Conservation (phyloP, 2,888 invertebrate genomes). For the Aethes cnicana region DNA sequence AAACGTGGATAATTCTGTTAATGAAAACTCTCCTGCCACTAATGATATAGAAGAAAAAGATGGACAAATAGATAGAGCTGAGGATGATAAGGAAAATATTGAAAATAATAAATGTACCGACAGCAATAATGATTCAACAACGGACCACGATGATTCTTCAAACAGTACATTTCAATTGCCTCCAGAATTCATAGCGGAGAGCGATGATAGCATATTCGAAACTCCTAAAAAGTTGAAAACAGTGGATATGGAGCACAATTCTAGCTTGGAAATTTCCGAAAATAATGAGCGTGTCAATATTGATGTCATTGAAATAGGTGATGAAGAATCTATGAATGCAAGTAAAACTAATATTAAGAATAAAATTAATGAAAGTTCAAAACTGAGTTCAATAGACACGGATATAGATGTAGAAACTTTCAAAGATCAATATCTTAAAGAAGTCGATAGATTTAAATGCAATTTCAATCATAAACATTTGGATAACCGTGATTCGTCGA, state of each 20-base stretch:
- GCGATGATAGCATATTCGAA: constrained; percentile 41
- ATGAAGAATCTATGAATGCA: constrained; percentile 20
- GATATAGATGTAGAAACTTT: constrained; percentile 64
- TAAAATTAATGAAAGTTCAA: constrained; percentile 42
- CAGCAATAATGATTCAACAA: background rate
- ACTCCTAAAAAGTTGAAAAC: constrained; percentile 54
- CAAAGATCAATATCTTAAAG: constrained; percentile 60
- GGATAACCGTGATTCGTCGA: background rate
- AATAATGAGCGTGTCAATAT: constrained; percentile 54
- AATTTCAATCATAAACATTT: constrained; percentile 38
- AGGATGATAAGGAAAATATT: background rate
- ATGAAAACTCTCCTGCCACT: too few species aligned
- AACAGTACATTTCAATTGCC: constrained; percentile 43
- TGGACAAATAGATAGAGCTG: background rate
- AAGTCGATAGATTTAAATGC: constrained; percentile 46
- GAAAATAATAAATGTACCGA: background rate
- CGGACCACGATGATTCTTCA: constrained; percentile 36
- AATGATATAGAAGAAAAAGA: background rate
- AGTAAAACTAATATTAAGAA: constrained; percentile 23
- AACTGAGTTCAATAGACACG: constrained; percentile 53
- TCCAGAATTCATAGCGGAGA: constrained; percentile 45
- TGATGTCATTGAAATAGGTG: constrained; percentile 47
- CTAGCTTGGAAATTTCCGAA: constrained; percentile 61
- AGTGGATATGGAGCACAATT: constrained; percentile 51
- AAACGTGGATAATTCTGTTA: too few species aligned